Base-by-base conservation (phyloP, 2,888 invertebrate species). In the Leptogaster cylindrica region DNA sequence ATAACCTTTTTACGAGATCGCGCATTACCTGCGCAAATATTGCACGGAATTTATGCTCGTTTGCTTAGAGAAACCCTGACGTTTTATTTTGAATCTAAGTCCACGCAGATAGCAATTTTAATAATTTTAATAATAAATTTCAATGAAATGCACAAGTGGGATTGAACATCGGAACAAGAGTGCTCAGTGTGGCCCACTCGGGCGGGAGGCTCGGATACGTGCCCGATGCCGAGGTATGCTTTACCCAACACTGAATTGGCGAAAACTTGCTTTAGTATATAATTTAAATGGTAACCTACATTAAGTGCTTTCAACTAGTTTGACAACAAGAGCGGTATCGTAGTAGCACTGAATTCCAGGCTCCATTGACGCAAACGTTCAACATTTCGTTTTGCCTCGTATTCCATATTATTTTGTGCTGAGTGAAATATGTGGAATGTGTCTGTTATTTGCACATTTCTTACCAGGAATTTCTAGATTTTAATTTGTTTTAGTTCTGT, bases 221-320 rank as follows among this genome's bases (percentile, higher is more conserved):
- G 16, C 20, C 14, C 31, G 12, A 23, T 51, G 51, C 23, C 8
- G 23, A 23, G 20, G 18, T 18, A 31, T 28, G 41, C 63, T 20
- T 63, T 44, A n/a, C 18, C 10, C 44, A 25, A 16, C 44, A 28
- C 46, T 16, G 20, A 46, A 44, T 46, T 41, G 23, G 50, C 23
- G 16, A 41, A 63, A 63, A 63, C 63, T 44, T 46, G 63, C 41
- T 46, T 41, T 16, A 25, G 39, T 23, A 39, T 46, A 44, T 44
- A 63, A 63, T 63, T 44, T 63, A 63, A 63, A 63, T 63, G 18
- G 39, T 63, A 63, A 63, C 63, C 63, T 46, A 63, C 46, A 63
- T 63, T 63, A 44, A 63, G 41, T 44, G 41, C 46, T 63, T 63
- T 63, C 63, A 58, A 58, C 58, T 58, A 58, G 58, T 58, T 58